These are phyloP conservation scores for Jaculus jaculus DNA, from an alignment of 2,113 vertebrate species.

Conservation along the genomic window DNA sequence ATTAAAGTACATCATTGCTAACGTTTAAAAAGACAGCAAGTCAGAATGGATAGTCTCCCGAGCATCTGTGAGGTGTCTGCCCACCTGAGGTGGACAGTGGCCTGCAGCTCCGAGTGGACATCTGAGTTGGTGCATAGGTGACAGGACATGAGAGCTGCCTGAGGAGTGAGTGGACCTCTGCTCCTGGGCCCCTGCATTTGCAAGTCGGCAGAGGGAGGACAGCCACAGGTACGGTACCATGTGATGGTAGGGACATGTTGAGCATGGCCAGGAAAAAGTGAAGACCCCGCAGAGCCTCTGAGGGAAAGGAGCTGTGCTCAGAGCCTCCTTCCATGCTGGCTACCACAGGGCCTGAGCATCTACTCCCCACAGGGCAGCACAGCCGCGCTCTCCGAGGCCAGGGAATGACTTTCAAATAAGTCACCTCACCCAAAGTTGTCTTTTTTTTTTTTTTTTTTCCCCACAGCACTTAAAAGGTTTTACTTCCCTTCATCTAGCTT, in stretches of 20 bases:
- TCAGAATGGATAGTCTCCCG: constrained; percentile 28
- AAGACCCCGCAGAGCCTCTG: not conserved
- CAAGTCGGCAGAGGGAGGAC: rapidly evolving
- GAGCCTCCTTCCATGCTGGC: not conserved
- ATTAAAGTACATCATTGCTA: not conserved
- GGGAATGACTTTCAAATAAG: not conserved
- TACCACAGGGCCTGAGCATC: not conserved
- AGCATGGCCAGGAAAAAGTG: not conserved
- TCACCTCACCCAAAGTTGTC: not conserved
- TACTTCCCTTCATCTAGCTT: not conserved
- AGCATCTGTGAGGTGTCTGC: constrained; percentile 43
- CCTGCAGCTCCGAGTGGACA: not conserved
- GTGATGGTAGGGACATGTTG: rapidly evolving
- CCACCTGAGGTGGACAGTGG: not conserved
- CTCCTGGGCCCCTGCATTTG: not conserved
- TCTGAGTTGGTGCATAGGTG: not conserved
- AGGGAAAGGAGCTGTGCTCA: not conserved
- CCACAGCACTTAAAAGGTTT: not conserved
- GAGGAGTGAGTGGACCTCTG: not conserved
- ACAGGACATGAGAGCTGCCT: rapidly evolving
- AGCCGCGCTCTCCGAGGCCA: rapidly evolving
- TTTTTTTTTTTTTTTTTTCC: too few species aligned
- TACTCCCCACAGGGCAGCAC: too few species aligned
- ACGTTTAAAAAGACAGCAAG: constrained; percentile 21
- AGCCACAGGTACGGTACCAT: rapidly evolving